Conservation (phyloP, 2,113 vertebrate species). For the Procavia capensis region DNA sequence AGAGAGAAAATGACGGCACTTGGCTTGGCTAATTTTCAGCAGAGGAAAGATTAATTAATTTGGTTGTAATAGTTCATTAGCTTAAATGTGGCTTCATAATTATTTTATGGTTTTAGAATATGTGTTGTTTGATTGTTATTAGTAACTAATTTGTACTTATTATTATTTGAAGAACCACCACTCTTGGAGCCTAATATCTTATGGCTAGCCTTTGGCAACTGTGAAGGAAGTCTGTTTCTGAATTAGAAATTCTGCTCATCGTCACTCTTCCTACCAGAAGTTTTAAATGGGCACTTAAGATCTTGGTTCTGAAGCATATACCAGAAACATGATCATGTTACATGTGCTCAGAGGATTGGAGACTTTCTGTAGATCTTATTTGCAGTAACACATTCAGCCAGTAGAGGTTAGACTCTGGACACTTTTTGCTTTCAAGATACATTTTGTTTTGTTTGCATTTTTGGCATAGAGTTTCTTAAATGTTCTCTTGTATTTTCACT, state of each 20-base stretch:
- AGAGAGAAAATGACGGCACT: conserved; percentile 17
- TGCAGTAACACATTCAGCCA: background rate
- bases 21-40: background rate
- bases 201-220: background rate
- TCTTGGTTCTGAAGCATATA: background rate
- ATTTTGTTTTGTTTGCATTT: conserved; percentile 20
- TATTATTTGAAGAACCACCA: background rate
- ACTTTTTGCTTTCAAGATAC: background rate
- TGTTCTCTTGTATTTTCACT: conserved; percentile 14
- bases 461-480: background rate
- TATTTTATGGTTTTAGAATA: background rate
- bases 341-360: background rate
- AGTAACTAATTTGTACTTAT: background rate
- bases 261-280: background rate
- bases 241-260: background rate
- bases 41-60: conserved; percentile 35
- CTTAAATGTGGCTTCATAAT: background rate
- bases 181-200: background rate
- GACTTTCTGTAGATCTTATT: background rate
- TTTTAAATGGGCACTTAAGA: background rate
- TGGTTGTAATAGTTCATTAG: background rate
- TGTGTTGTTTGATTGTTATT: conserved; percentile 45
- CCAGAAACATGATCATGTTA: background rate
- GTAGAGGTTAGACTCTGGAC: conserved; percentile 38
- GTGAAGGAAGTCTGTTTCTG: background rate